Conservation (phyloP, 2,888 invertebrate species). For the Caenorhabditis imperialis region DNA sequence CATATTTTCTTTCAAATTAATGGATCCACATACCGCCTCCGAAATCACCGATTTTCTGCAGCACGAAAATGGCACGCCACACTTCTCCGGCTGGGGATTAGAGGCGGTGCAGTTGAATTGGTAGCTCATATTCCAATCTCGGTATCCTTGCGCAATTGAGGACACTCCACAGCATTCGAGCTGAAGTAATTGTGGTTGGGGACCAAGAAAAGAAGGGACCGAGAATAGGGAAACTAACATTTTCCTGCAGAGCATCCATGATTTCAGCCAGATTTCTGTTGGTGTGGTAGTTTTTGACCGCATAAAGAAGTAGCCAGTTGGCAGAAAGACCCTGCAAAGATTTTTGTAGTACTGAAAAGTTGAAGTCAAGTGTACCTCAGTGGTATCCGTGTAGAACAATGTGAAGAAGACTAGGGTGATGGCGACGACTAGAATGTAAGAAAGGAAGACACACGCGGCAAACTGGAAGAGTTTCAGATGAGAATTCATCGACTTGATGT, state of each 20-base stretch:
- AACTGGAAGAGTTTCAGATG: conserved; percentile 73
- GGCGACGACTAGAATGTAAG: conserved; percentile 75
- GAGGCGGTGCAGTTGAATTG: conserved; percentile 79
- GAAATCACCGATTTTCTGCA: conserved; percentile 77
- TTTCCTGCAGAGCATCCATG: conserved; percentile 76
- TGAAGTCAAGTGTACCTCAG: conserved; percentile 57
- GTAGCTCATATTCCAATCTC: conserved; percentile 79
- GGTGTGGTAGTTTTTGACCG: conserved; percentile 75
- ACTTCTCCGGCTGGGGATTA: conserved; percentile 78
- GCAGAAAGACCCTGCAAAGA: conserved; percentile 70
- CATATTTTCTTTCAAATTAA: conserved; percentile 13
- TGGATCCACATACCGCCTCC: conserved; percentile 64
- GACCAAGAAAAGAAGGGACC: too few species aligned
- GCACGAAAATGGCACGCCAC: conserved; percentile 80
- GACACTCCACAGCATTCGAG: conserved; percentile 80
- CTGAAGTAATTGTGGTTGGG: too few species aligned
- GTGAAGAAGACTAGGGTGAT: conserved; percentile 74
- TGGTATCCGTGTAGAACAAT: conserved; percentile 77
- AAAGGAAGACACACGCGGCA: conserved; percentile 73
- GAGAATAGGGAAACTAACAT: conserved; percentile 63
- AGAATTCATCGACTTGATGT: not conserved
- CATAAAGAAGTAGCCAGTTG: conserved; percentile 71
- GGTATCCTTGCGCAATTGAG: conserved; percentile 78
- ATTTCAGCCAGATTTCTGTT: conserved; percentile 77
- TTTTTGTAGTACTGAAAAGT: too few species aligned